Evolutionary conservation across 2,888 invertebrate species (phyloP).

Genomic region (Penaeus monodon): DNA sequence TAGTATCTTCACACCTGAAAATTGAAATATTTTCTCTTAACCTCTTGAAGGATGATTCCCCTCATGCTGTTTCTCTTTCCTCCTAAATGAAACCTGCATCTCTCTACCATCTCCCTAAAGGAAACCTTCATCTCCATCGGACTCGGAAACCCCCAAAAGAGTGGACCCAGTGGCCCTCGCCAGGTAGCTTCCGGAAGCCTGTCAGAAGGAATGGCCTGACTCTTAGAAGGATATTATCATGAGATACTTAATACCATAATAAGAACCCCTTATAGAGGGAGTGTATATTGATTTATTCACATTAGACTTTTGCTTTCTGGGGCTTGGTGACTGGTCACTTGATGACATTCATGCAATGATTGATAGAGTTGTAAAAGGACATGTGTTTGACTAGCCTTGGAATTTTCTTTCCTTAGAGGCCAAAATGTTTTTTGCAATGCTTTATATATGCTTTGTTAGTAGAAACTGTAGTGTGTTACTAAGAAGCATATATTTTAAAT

Average conservation of each 20-base stretch:
- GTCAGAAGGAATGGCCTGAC: slow-evolving; percentile 53
- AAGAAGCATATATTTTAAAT: too few species aligned
- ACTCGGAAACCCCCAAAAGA: slow-evolving; percentile 58
- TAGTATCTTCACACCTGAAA: slow-evolving; percentile 31
- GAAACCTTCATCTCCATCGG: slow-evolving; percentile 60
- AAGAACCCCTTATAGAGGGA: too few species aligned
- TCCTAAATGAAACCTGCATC: slow-evolving; percentile 54
- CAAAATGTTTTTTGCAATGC: too few species aligned
- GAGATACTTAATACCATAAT: too few species aligned
- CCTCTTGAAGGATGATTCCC: slow-evolving; percentile 19
- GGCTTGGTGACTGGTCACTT: slow-evolving; percentile 22
- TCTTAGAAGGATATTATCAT: slow-evolving; percentile 29
- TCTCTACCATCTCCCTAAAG: slow-evolving; percentile 58
- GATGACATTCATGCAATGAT: too few species aligned
- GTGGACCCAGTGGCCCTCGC: slow-evolving; percentile 64
- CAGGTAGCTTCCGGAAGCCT: slow-evolving; percentile 59
- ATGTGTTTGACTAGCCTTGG: too few species aligned
- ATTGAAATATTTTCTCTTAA: slow-evolving; percentile 15
- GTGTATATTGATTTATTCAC: slow-evolving; percentile 17
- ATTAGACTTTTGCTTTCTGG: slow-evolving; percentile 29
- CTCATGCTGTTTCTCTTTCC: slow-evolving; percentile 34
- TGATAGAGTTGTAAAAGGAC: too few species aligned
- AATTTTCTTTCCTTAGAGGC: too few species aligned
- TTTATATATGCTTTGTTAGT: too few species aligned
- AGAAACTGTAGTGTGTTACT: too few species aligned